Evolutionary conservation across 2,888 invertebrate genomes (phyloP).

Genomic region (Psococerastis gibbosa): DNA sequence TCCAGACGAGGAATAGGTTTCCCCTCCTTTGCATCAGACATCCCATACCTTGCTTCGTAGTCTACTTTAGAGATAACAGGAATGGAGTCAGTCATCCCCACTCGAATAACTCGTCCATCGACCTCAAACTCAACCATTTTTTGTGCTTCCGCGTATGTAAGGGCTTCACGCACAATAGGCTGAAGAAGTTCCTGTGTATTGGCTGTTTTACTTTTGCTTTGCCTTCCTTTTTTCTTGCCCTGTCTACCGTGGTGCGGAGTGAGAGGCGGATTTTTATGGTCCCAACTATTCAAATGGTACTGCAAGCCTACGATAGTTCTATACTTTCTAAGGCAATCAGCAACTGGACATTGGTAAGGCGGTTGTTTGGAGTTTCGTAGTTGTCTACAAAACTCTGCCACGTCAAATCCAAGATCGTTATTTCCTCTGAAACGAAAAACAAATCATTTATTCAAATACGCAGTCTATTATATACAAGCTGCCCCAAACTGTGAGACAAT

Average conservation of each 20-base stretch:
- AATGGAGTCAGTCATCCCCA: slow-evolving; percentile 39
- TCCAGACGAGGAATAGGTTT: slow-evolving; percentile 21
- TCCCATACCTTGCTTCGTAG: slow-evolving; percentile 29
- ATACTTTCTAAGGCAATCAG: slow-evolving; percentile 68
- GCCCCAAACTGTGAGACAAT: no score
- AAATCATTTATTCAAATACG: no score
- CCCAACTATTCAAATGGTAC: slow-evolving; percentile 67
- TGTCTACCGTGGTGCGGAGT: slow-evolving; percentile 6
- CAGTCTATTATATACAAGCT: no score
- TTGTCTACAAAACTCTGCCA: slow-evolving; percentile 68
- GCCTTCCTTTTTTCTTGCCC: slow-evolving; percentile 17
- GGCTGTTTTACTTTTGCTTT: slow-evolving; percentile 23
- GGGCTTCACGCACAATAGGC: slow-evolving; percentile 39
- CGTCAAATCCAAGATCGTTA: slow-evolving; percentile 46
- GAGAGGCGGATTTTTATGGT: slow-evolving; percentile 54
- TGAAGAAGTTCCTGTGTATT: slow-evolving; percentile 28
- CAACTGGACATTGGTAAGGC: slow-evolving; percentile 71
- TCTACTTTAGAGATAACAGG: slow-evolving; percentile 51
- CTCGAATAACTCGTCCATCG: slow-evolving; percentile 54
- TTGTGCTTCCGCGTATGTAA: slow-evolving; percentile 69
- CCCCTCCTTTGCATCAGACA: slow-evolving; percentile 24
- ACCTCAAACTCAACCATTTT: slow-evolving; percentile 72
- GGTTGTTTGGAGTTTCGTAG: slow-evolving; percentile 59
- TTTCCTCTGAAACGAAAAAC: slow-evolving; percentile 36
- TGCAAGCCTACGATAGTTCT: slow-evolving; percentile 73